Percentiles rank a stretch among this genome's conserved stretches.
phyloP scores from a whole-genome alignment of 2,113 vertebrate species.

The Hiodon alosoides region DNA sequence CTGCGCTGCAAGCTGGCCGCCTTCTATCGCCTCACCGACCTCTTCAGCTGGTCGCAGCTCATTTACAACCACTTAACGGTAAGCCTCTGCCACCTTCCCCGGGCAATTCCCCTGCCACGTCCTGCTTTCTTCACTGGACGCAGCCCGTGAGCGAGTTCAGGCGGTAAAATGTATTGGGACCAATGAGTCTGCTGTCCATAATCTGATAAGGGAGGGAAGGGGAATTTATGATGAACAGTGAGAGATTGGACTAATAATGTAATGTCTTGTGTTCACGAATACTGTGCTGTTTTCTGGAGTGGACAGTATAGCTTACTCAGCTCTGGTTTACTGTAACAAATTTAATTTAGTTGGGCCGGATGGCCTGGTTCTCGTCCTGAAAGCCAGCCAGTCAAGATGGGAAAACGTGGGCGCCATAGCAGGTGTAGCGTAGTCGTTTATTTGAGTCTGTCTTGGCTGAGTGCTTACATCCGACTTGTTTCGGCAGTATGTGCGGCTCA shows the following conservation, averaged over 20 bases:
- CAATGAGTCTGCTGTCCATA: no score
- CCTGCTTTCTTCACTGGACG: background rate
- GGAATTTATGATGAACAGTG: background rate
- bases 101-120: background rate
- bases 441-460: no score
- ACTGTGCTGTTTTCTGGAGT: background rate
- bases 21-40: slow-evolving; percentile 87
- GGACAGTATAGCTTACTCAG: background rate
- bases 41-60: slow-evolving; percentile 96
- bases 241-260: background rate
- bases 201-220: no score
- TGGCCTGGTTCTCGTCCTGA: background rate
- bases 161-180: no score
- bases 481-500: no score
- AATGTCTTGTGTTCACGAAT: background rate
- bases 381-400: background rate
- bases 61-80: slow-evolving; percentile 99
- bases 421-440: no score
- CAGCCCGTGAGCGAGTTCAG: no score
- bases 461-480: no score
- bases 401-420: background rate
- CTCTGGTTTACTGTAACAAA: background rate
- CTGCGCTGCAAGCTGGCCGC: slow-evolving; percentile 91
- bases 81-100: slow-evolving; percentile 44
- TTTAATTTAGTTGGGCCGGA: background rate